Evolutionary conservation across 2,888 invertebrate genomes (phyloP).

Genomic region (Herminia tarsipennalis): DNA sequence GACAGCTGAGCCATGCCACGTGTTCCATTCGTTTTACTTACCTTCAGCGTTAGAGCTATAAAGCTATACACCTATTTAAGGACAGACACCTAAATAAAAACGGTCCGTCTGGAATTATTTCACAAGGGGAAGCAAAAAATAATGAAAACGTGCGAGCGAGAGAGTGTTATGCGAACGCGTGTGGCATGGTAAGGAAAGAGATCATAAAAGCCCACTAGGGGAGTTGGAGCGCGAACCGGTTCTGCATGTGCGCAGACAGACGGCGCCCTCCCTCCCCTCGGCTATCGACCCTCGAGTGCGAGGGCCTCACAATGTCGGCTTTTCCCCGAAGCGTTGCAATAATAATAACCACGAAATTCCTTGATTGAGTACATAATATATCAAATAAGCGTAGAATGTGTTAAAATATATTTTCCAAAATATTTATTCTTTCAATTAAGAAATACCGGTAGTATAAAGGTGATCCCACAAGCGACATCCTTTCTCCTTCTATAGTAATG

Average conservation of each 20-base stretch:
- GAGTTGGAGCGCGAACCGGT: constrained; percentile 81
- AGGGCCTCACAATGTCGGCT: constrained; percentile 77
- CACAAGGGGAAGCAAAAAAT: constrained; percentile 82
- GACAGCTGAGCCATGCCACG: constrained; percentile 54
- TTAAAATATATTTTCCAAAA: neutral
- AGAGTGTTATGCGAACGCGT: constrained; percentile 72
- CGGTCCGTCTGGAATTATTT: constrained; percentile 77
- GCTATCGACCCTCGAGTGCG: constrained; percentile 76
- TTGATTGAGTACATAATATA: constrained; percentile 17
- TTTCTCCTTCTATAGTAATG: constrained; percentile 33
- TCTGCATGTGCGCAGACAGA: constrained; percentile 82
- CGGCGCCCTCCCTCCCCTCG: constrained; percentile 78
- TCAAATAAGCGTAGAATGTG: neutral
- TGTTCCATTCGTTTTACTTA: constrained; percentile 59
- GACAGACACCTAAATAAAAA: constrained; percentile 76
- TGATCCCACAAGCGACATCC: constrained; percentile 15
- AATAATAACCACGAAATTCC: constrained; percentile 66
- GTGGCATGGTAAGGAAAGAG: constrained; percentile 74
- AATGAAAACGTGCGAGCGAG: constrained; percentile 79
- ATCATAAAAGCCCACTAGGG: constrained; percentile 72
- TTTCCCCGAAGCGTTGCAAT: constrained; percentile 77
- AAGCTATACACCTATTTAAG: constrained; percentile 64
- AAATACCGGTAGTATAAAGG: neutral
- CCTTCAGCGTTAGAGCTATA: constrained; percentile 50
- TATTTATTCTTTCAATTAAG: too few species aligned